Evolutionary conservation across 1,140 invertebrate genomes (phyloP).

Genomic region (Pinna nobilis): DNA sequence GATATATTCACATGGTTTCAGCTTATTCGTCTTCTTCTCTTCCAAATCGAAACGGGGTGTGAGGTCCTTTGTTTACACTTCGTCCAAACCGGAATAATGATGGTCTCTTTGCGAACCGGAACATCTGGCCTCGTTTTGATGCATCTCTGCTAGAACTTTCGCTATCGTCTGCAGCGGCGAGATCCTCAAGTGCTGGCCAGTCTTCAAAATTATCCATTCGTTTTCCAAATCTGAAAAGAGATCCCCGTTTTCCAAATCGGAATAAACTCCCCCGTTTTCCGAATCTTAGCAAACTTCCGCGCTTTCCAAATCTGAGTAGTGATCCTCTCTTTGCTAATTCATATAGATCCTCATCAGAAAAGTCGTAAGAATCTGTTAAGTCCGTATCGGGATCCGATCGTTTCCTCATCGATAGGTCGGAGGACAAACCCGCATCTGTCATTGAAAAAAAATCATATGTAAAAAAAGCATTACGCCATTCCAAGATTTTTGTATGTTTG

Average conservation of each 20-base stretch:
- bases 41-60: slow-evolving; percentile 47
- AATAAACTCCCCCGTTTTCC: slow-evolving; percentile 46
- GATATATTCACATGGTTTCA: too few species aligned
- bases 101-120: slow-evolving; percentile 38
- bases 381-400: slow-evolving; percentile 18
- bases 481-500: too few species aligned
- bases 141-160: too few species aligned
- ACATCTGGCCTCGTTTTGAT: slow-evolving; percentile 20
- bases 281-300: slow-evolving; percentile 44
- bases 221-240: slow-evolving; percentile 41
- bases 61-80: slow-evolving; percentile 38
- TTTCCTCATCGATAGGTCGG: slow-evolving; percentile 32
- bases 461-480: too few species aligned
- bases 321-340: slow-evolving; percentile 48
- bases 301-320: slow-evolving; percentile 51
- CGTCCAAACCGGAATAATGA: slow-evolving; percentile 39
- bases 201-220: slow-evolving; percentile 24
- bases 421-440: too few species aligned
- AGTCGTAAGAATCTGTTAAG: slow-evolving; percentile 28
- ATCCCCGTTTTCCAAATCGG: slow-evolving; percentile 41
- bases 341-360: slow-evolving; percentile 38
- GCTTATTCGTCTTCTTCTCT: slow-evolving; percentile 43
- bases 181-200: neutral
- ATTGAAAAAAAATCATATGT: too few species aligned
- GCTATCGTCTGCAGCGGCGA: neutral